Base-by-base conservation (phyloP, 2,888 invertebrate genomes). In the Brachylomia viminalis region DNA sequence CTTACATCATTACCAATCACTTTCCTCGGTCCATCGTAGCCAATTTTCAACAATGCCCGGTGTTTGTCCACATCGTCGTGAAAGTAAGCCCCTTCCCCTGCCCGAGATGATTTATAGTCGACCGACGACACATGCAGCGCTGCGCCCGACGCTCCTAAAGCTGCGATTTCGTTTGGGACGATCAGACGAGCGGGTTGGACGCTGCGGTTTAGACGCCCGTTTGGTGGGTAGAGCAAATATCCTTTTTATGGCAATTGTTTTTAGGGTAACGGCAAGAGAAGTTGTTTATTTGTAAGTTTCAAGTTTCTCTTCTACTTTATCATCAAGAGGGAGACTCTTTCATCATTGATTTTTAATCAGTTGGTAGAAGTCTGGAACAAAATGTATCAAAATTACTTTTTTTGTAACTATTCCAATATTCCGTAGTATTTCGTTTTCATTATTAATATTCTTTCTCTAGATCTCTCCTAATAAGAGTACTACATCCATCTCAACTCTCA, bases 61-160 rank as follows among this genome's bases (percentile, higher is more conserved):
- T 91, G 92, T 90, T 91, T 91, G 90, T 90, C 89, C 88, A 86
- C 86, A 86, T 87, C 88, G 85, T 93, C 91, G 94, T 92, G 94
- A 94, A 95, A 94, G 95, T 94, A 94, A 94, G 92, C 92, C 85
- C 92, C 93, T 93, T 88, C 92, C 92, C 92, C 89, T 86, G 90
- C 89, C 80, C 61, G 80, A 76, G 91, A 95, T 96, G 96, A 96
- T 96, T 95, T 95, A 96, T 93, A 91, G 86, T 88, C 91, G 90
- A 91, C 93, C 92, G 92, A 94, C 95, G 95, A 95, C 96, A 96
- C 96, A 95, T 96, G 95, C 96, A 95, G 95, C 95, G 95, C 92
- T 94, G 95, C 94, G 94, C 93, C 91, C 92, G 91, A 89, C 92
- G 93, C 91, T 93, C 87, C 92, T 92, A 92, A 93, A 94, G 93